phyloP scores from a whole-genome alignment of 2,888 invertebrate genomes.

The Myopa tessellatipennis region DNA sequence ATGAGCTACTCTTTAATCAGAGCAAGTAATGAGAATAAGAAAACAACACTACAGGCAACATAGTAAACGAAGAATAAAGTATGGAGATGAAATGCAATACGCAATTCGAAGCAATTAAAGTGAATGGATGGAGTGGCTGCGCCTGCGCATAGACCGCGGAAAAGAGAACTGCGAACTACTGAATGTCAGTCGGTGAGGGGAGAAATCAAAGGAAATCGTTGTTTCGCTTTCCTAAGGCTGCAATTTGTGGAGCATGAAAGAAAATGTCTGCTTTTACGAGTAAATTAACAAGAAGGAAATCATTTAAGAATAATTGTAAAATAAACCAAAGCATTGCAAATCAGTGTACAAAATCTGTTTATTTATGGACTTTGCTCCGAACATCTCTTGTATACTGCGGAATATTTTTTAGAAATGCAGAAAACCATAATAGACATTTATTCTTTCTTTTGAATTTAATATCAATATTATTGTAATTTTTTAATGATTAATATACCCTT shows the following conservation, averaged over 20 bases:
- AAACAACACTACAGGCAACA: conserved; percentile 7
- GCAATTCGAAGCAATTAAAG: conserved; percentile 17
- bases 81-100: conserved; percentile 21
- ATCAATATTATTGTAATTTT: too few relatives aligned
- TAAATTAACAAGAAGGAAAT: not conserved
- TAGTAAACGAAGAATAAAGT: not conserved
- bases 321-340: too few relatives aligned
- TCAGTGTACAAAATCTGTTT: too few relatives aligned
- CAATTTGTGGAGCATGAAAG: conserved; percentile 28
- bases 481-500: too few relatives aligned
- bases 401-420: too few relatives aligned
- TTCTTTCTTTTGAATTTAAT: too few relatives aligned
- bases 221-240: not conserved
- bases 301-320: too few relatives aligned
- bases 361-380: too few relatives aligned
- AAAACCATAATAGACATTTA: too few relatives aligned
- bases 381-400: too few relatives aligned
- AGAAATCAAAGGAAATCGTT: conserved; percentile 9
- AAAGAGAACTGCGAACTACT: not conserved
- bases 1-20: conserved; percentile 23
- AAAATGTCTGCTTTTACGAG: conserved; percentile 15
- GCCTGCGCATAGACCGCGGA: conserved; percentile 23
- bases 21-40: conserved; percentile 22
- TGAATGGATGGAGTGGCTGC: conserved; percentile 8
- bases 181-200: not conserved